Evolutionary conservation across 2,797 vertebrate species (phyloP).

Genomic region (Danio kyathit): DNA sequence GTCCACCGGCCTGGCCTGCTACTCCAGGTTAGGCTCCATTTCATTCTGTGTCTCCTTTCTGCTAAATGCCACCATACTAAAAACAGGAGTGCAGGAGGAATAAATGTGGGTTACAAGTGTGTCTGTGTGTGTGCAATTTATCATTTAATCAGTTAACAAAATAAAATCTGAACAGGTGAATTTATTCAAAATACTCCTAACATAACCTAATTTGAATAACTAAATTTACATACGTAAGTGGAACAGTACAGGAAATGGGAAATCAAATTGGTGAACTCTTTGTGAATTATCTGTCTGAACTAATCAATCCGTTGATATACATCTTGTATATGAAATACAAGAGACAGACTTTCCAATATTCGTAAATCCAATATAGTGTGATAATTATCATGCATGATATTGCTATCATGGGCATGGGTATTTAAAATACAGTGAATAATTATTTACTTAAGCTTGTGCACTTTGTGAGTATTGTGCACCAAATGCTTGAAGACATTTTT

Average conservation of each 20-base stretch:
- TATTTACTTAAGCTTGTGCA: no score
- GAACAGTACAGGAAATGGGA: not conserved
- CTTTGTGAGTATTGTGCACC: no score
- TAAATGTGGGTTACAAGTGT: not conserved
- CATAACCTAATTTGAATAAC: not conserved
- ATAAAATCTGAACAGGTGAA: not conserved
- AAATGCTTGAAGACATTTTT: no score
- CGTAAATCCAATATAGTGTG: no score
- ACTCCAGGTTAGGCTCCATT: slow-evolving; percentile 85
- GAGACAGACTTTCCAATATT: no score
- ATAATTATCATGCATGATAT: no score
- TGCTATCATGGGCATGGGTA: no score
- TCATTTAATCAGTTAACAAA: not conserved
- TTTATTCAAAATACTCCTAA: not conserved
- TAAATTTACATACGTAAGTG: not conserved
- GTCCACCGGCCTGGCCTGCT: slow-evolving; percentile 88
- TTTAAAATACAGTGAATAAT: no score
- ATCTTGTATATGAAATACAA: no score
- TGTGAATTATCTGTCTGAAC: not conserved
- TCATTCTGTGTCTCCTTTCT: not conserved
- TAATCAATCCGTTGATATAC: no score
- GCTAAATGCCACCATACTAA: not conserved
- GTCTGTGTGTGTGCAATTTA: not conserved
- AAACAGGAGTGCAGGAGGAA: not conserved
- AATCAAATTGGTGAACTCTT: not conserved